Conservation (phyloP, 1,140 invertebrate species). For the Apolygus lucorum region DNA sequence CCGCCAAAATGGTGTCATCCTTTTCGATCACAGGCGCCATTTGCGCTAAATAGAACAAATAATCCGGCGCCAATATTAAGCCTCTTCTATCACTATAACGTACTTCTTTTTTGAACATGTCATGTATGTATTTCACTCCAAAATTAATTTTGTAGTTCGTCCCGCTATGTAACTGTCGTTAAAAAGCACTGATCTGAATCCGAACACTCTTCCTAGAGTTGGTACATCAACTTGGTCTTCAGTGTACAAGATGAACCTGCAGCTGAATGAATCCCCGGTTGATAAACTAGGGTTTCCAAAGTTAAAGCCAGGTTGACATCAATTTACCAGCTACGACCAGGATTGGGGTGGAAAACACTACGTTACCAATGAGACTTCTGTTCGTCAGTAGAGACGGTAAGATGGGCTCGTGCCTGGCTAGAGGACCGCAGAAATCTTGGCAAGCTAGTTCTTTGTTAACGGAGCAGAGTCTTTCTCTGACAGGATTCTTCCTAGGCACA, state of each 20-base stretch:
- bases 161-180: constrained; percentile 29
- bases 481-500: constrained; percentile 39
- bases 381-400: constrained; percentile 41
- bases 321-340: constrained; percentile 42
- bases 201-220: constrained; percentile 22
- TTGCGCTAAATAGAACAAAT: constrained; percentile 43
- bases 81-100: no score
- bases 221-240: constrained; percentile 34
- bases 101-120: constrained; percentile 35
- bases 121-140: constrained; percentile 34
- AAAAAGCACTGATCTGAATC: constrained; percentile 14
- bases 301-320: constrained; percentile 41
- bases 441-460: constrained; percentile 39
- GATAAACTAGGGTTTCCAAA: constrained; percentile 44
- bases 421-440: constrained; percentile 42
- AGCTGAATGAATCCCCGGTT: constrained; percentile 42
- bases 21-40: constrained; percentile 37
- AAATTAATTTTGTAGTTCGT: constrained; percentile 37
- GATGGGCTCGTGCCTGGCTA: constrained; percentile 41
- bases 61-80: constrained; percentile 43
- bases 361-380: constrained; percentile 39
- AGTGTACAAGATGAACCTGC: constrained; percentile 35
- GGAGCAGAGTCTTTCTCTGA: constrained; percentile 41
- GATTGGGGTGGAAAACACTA: constrained; percentile 43
- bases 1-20: constrained; percentile 40